A percentile compares a stretch with the other conserved stretches of the same genome.
These are phyloP conservation scores for Ypsolopha scabrella DNA, from an alignment of 2,888 invertebrate species.

Conservation along the genomic window DNA sequence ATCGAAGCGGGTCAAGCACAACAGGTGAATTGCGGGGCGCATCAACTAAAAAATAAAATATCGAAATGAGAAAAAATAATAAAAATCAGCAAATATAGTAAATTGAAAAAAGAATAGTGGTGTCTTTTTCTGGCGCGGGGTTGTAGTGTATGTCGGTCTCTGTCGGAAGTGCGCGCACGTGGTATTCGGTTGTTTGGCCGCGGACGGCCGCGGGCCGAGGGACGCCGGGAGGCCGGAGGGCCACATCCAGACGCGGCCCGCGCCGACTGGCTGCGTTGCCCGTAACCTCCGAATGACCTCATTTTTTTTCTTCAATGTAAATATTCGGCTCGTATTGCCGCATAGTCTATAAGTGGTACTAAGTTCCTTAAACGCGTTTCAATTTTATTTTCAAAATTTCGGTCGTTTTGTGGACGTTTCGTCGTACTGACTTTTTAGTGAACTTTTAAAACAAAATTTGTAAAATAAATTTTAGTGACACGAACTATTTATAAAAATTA, in stretches of 20 bases:
- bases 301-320: slow-evolving; percentile 69
- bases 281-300: slow-evolving; percentile 69
- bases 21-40: slow-evolving; percentile 65
- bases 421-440: background rate
- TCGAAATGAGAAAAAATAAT: slow-evolving; percentile 70
- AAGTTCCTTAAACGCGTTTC: slow-evolving; percentile 42
- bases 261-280: slow-evolving; percentile 66
- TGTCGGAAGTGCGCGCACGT: slow-evolving; percentile 35
- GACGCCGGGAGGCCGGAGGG: slow-evolving; percentile 21
- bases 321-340: slow-evolving; percentile 67
- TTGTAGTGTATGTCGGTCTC: slow-evolving; percentile 12
- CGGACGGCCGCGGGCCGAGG: slow-evolving; percentile 20
- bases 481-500: background rate
- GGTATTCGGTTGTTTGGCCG: slow-evolving; percentile 50
- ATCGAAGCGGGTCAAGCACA: slow-evolving; percentile 69
- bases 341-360: slow-evolving; percentile 68
- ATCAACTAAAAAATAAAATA: slow-evolving; percentile 72
- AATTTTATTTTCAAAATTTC: background rate
- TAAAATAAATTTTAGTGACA: background rate
- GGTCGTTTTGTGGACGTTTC: background rate
- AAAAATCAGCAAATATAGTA: slow-evolving; percentile 67
- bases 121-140: slow-evolving; percentile 27
- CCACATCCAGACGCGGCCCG: slow-evolving; percentile 66
- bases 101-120: slow-evolving; percentile 61
- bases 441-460: background rate